These are phyloP conservation scores for Eupithecia dodoneata DNA, from an alignment of 2,888 invertebrate genomes.

Conservation along the genomic window DNA sequence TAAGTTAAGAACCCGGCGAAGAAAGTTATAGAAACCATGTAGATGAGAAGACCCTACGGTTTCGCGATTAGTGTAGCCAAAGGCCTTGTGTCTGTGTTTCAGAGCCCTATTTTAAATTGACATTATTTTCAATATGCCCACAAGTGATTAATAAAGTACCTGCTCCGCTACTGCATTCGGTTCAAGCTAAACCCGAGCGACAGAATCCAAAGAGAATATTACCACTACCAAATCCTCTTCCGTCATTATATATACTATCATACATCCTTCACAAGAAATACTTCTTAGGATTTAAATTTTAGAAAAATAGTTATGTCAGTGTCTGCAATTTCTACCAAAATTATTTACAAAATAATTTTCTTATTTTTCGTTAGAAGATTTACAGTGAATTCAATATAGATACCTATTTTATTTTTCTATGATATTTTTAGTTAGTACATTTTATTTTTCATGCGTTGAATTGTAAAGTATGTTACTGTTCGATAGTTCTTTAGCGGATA, in stretches of 20 bases:
- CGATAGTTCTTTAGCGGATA: slow-evolving; percentile 38
- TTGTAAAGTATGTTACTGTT: neutral
- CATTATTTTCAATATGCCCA: too few species aligned
- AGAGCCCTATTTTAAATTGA: too few species aligned
- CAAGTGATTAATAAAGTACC: too few species aligned
- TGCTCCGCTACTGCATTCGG: neutral
- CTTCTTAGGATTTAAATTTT: neutral
- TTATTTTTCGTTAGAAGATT: slow-evolving; percentile 13
- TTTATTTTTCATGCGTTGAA: slow-evolving; percentile 44
- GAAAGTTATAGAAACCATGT: too few species aligned
- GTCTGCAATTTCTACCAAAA: slow-evolving; percentile 34
- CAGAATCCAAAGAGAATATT: neutral
- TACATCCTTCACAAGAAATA: neutral
- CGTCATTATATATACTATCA: slow-evolving; percentile 4
- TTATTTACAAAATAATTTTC: slow-evolving; percentile 34
- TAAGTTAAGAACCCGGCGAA: too few species aligned
- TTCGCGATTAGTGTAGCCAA: too few species aligned
- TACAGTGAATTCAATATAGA: neutral
- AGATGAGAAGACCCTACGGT: too few species aligned
- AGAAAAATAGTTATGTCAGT: slow-evolving; percentile 33
- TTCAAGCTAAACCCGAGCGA: neutral
- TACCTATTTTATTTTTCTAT: slow-evolving; percentile 34
- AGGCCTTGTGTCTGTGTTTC: too few species aligned
- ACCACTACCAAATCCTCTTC: slow-evolving; percentile 23
- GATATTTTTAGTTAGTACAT: slow-evolving; percentile 51